Percentiles rank a stretch among this genome's conserved stretches.
Evolutionary conservation across 1,140 invertebrate species (phyloP).

Genomic region (Drosophila albomicans): DNA sequence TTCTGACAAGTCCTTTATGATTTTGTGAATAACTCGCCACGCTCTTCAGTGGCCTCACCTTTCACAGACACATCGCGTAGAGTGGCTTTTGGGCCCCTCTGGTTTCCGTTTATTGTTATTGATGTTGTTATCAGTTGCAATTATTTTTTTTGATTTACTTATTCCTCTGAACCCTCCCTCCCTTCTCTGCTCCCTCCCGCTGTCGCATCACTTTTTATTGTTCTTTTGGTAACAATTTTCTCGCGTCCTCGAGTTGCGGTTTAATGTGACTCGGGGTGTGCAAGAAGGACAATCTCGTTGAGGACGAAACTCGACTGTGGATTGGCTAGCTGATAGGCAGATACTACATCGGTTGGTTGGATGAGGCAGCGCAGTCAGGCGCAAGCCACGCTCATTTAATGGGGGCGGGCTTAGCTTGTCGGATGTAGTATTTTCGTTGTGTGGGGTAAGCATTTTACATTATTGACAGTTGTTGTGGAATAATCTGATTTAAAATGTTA

Average conservation of each 20-base stretch:
- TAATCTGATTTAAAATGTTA: conserved; percentile 83
- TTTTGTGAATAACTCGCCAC: conserved; percentile 43
- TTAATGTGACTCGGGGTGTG: conserved; percentile 39
- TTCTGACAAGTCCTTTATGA: conserved; percentile 26
- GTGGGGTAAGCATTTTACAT: conserved; percentile 59
- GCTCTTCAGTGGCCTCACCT: conserved; percentile 22
- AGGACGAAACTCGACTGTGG: too few relatives aligned
- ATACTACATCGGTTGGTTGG: background rate
- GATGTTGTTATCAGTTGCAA: conserved; percentile 81
- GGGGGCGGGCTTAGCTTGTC: conserved; percentile 38
- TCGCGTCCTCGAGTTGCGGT: conserved; percentile 58
- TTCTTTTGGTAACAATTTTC: conserved; percentile 69
- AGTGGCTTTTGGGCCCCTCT: conserved; percentile 3
- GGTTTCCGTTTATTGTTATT: conserved; percentile 74
- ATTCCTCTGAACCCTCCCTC: conserved; percentile 40
- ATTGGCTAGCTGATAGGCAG: conserved; percentile 4
- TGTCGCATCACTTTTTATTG: conserved; percentile 7
- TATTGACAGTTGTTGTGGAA: conserved; percentile 83
- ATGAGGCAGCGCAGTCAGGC: background rate
- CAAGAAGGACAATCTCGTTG: too few relatives aligned
- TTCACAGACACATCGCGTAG: conserved; percentile 6
- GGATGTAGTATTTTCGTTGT: background rate
- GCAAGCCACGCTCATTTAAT: conserved; percentile 25
- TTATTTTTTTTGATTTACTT: conserved; percentile 81
- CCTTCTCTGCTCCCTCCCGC: background rate